phyloP scores from a whole-genome alignment of 2,888 invertebrate species.

The Drosophila trichaetosa region DNA sequence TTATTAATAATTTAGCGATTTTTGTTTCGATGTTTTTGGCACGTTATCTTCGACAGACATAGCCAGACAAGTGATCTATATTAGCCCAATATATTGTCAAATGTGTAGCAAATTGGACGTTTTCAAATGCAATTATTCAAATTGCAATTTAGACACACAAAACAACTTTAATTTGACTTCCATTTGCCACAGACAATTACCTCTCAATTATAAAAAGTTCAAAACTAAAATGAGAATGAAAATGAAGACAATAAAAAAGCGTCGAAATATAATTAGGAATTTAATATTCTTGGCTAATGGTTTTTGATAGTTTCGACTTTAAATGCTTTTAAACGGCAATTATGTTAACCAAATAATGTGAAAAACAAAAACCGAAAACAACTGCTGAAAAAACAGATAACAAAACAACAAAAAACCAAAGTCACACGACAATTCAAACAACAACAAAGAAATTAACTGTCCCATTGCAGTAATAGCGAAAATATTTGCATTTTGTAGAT shows the following conservation, averaged over 20 bases:
- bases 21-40: too few relatives aligned
- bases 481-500: conserved; percentile 42
- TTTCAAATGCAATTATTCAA: conserved; percentile 10
- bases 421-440: conserved; percentile 14
- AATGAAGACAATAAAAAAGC: conserved; percentile 10
- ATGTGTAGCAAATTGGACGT: neutral
- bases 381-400: conserved; percentile 2
- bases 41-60: neutral
- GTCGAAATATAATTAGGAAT: conserved; percentile 44
- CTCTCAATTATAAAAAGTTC: conserved; percentile 18
- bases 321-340: conserved; percentile 53
- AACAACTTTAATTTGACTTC: neutral
- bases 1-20: neutral
- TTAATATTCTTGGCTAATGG: conserved; percentile 60
- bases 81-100: neutral
- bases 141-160: conserved; percentile 3
- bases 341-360: conserved; percentile 55
- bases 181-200: conserved; percentile 10
- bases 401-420: conserved; percentile 2
- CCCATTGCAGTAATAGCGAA: conserved; percentile 5
- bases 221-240: neutral
- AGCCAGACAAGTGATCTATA: neutral
- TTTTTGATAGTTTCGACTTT: conserved; percentile 55
- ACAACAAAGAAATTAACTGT: conserved; percentile 17
- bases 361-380: conserved; percentile 19